These are phyloP conservation scores for Grus americana DNA, from an alignment of 2,113 vertebrate species.

Conservation along the genomic window DNA sequence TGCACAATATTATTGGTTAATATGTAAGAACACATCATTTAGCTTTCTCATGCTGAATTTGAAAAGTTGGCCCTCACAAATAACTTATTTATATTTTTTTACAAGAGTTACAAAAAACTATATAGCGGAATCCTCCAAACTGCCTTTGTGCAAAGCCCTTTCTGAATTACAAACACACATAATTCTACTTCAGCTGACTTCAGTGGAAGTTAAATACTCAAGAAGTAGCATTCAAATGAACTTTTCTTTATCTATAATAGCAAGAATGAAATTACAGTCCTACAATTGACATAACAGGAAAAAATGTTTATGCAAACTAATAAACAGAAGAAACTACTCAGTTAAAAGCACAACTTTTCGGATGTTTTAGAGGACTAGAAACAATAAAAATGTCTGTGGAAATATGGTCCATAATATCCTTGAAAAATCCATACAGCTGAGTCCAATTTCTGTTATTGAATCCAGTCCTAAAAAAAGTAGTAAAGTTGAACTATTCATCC, in stretches of 20 bases:
- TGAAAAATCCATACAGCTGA: constrained; percentile 65
- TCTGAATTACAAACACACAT: neutral
- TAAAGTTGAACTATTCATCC: constrained; percentile 34
- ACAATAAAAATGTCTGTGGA: constrained; percentile 46
- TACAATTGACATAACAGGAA: neutral
- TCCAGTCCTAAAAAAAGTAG: constrained; percentile 44
- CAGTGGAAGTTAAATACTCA: neutral
- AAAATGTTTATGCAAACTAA: neutral
- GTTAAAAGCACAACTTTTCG: neutral
- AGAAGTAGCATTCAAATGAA: neutral
- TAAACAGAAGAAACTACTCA: constrained; percentile 7
- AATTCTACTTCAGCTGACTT: neutral
- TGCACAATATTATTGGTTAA: neutral
- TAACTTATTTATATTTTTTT: neutral
- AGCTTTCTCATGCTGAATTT: neutral
- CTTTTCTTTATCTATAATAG: neutral
- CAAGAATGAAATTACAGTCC: neutral
- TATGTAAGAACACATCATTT: neutral
- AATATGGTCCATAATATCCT: constrained; percentile 53
- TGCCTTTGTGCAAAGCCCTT: neutral
- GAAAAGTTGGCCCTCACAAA: neutral
- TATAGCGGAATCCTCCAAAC: neutral
- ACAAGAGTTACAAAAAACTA: neutral
- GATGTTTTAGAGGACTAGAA: constrained; percentile 6
- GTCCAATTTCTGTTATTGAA: constrained; percentile 65